Conservation (phyloP, 2,113 vertebrate genomes). For the Sprattus sprattus region DNA sequence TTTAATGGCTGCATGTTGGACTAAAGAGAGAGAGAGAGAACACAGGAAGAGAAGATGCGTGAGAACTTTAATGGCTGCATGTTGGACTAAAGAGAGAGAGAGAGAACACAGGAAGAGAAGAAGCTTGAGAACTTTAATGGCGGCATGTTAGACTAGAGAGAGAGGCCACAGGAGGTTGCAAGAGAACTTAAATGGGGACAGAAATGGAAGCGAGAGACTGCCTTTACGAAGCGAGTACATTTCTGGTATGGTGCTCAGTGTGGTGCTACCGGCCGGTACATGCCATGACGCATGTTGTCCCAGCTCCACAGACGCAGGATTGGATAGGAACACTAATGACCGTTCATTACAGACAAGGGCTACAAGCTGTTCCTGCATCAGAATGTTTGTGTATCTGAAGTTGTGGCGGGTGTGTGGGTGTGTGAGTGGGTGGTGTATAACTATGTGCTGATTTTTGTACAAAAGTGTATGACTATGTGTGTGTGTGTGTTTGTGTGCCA, state of each 20-base stretch:
- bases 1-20: no score
- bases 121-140: neutral
- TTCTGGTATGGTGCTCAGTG: neutral
- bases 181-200: neutral
- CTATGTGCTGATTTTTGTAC: neutral
- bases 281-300: no score
- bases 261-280: neutral
- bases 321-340: neutral
- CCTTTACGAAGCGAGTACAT: no score
- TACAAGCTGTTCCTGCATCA: neutral
- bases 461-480: neutral
- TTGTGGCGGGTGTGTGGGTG: neutral
- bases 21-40: constrained; percentile 17
- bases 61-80: neutral
- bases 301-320: no score
- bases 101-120: neutral
- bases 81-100: no score
- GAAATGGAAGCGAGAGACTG: no score
- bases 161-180: neutral
- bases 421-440: neutral
- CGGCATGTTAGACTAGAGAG: no score
- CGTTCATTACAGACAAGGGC: neutral
- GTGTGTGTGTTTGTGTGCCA: neutral
- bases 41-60: neutral
- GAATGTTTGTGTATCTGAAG: neutral